phyloP scores from a whole-genome alignment of 30 jellyfish, hydroid and myxozoan species.

The Clytia hemisphaerica region DNA sequence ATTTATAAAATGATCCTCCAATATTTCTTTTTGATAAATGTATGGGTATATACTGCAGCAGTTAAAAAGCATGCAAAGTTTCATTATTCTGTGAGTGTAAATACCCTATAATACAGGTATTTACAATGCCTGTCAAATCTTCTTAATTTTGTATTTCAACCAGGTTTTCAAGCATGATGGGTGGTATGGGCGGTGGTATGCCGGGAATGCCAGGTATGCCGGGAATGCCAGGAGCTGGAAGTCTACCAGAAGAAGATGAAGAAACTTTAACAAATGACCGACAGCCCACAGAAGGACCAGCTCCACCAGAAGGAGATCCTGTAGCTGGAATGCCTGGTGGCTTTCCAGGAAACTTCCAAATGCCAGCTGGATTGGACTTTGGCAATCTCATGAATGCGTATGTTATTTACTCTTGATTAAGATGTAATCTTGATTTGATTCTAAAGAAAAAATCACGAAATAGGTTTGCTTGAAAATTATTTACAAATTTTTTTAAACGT shows the following conservation, averaged over 20 bases:
- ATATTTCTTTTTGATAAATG: no score
- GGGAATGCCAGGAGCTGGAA: neutral
- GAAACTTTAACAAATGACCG: conserved; percentile 19
- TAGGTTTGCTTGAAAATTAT: no score
- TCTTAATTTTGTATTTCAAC: neutral
- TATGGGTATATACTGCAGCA: no score
- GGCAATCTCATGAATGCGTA: conserved; percentile 31
- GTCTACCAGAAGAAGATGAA: conserved; percentile 1
- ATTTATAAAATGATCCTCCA: no score
- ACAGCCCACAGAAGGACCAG: neutral
- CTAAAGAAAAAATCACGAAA: no score
- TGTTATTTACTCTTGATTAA: neutral
- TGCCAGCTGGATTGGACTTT: conserved; percentile 27
- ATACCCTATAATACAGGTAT: neutral
- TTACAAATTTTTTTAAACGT: no score
- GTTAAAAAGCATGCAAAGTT: no score
- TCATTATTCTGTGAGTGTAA: no score
- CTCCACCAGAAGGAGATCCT: neutral
- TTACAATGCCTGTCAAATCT: neutral
- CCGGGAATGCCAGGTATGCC: neutral
- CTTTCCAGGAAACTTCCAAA: no score
- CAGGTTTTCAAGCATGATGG: conserved; percentile 54
- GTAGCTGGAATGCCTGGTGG: no score
- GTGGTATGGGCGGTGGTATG: conserved; percentile 33
- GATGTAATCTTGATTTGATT: no score